These are phyloP conservation scores for Monarcha castaneiventris DNA, from an alignment of 2,113 vertebrate species.

Conservation along the genomic window DNA sequence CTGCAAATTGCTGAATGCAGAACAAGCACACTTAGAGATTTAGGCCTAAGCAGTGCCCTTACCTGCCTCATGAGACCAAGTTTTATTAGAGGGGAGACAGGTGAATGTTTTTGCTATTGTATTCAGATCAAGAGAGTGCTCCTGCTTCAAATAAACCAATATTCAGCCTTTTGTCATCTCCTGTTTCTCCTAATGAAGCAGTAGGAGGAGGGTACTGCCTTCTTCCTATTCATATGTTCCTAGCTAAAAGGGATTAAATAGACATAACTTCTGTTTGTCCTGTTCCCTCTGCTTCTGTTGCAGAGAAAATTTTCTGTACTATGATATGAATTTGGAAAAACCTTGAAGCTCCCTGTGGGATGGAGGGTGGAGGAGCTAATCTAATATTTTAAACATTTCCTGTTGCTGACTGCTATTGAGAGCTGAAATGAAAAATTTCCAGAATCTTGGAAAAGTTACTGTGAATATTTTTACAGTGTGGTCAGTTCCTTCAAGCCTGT, in stretches of 20 bases:
- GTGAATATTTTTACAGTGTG: not conserved
- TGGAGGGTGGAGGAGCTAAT: not conserved
- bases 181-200: not conserved
- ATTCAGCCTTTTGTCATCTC: not conserved
- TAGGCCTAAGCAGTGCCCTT: not conserved
- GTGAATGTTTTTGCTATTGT: not conserved
- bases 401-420: not conserved
- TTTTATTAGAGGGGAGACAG: not conserved
- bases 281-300: not conserved
- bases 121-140: not conserved
- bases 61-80: not conserved
- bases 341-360: not conserved
- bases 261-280: not conserved
- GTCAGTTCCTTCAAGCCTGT: not conserved
- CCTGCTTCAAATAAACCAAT: not conserved
- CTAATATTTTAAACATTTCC: not conserved
- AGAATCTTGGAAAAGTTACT: not conserved
- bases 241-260: not conserved
- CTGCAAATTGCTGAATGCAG: not conserved
- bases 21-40: not conserved
- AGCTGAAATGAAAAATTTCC: not conserved
- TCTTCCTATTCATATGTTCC: not conserved
- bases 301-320: not conserved
- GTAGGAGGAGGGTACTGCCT: not conserved
- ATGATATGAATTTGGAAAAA: not conserved